phyloP scores from a whole-genome alignment of 37 sponge, comb jelly and placozoan species.

The Cliona cf. orientalis region DNA sequence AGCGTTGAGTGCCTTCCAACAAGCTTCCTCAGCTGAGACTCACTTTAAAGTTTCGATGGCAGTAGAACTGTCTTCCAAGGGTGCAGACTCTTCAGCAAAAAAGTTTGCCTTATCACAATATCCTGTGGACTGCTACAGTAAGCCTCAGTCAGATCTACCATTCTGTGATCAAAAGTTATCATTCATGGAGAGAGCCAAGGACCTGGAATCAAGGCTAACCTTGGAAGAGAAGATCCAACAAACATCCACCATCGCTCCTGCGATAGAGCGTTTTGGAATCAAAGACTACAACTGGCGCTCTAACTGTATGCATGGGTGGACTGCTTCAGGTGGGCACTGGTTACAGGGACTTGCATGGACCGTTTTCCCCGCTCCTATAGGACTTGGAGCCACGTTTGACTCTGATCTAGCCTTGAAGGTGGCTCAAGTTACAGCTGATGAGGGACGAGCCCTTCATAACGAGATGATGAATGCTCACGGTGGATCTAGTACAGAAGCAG shows the following conservation, averaged over 20 bases:
- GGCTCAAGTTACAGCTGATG: constrained; percentile 54
- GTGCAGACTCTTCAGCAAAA: too few relatives aligned
- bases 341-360: constrained; percentile 57
- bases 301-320: constrained; percentile 85
- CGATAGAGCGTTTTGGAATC: constrained; percentile 72
- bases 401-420: constrained; percentile 33
- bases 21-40: too few relatives aligned
- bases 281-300: constrained; percentile 87
- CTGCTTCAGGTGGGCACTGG: constrained; percentile 66
- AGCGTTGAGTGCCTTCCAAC: too few relatives aligned
- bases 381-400: constrained; percentile 75
- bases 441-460: constrained; percentile 83
- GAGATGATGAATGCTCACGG: constrained; percentile 42
- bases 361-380: constrained; percentile 83
- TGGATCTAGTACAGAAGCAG: constrained; percentile 81
- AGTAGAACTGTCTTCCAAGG: too few relatives aligned
- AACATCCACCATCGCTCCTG: constrained; percentile 78
- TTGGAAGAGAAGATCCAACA: constrained; percentile 60
- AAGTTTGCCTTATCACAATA: too few relatives aligned
- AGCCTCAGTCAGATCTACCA: constrained; percentile 56
- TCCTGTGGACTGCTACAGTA: constrained; percentile 69
- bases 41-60: too few relatives aligned
- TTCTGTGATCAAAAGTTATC: constrained; percentile 51
- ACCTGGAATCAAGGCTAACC: constrained; percentile 65
- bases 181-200: constrained; percentile 57